Evolutionary conservation across 2,113 vertebrate species (phyloP), one percentile per base, ranked within the genome.

Genomic region (Rhinichthys klamathensis): DNA sequence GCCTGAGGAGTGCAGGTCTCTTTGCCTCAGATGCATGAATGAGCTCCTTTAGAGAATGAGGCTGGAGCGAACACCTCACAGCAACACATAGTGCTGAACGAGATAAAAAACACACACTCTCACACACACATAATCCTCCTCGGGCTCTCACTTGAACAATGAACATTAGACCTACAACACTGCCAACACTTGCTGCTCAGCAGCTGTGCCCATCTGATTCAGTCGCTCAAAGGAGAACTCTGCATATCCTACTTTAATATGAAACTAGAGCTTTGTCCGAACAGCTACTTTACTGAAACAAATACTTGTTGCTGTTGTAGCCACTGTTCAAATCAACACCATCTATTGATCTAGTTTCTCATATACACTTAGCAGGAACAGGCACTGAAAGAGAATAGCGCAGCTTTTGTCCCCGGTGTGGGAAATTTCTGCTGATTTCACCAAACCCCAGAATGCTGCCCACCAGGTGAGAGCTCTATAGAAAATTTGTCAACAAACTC

Each of bases 11-110:
- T 72, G 80, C 88, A 91, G 86, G 89, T 89, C 79, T 69, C 90
- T 91, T 89, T 90, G 80, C 85, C 91, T 65, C 78, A 79, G 80
- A 91, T 83, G 87, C 86, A 93, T 94, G 92, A 95, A 94, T 93
- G 85, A 90, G 90, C 84, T 88, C 89, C 92, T 94, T 95, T 93
- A 91, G 84, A 83, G 49, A 86, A 82, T 85, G 78, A 86, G 86
- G 67, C 87, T 85, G 76, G 90, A 85, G 89, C 90, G 91, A 93
- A 92, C 92, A 92, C 91, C 92, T 93, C 76, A 86, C 80, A 83
- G 65, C 89, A 92, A 91, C 90, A 93, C 91, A 92, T 89, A 87
- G 35, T 84, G 0, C 75, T 86, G 86, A 80, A 63, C 75, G 88
- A 94, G 93, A 94, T 94, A 85, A 84, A 86, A 82, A 75, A 85